Evolutionary conservation across 2,888 invertebrate genomes (phyloP).

Genomic region (Empis livida): DNA sequence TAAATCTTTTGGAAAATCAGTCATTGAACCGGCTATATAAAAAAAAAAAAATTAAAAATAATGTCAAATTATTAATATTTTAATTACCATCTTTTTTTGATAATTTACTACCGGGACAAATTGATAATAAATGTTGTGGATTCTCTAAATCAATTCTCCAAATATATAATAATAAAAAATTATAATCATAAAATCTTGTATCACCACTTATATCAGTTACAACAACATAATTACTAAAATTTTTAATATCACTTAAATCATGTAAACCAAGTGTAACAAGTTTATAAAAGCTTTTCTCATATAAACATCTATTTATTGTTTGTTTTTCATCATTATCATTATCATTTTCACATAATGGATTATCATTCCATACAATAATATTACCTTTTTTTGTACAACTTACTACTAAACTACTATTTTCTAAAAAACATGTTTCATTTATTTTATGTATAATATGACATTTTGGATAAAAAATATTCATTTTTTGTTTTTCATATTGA

Average conservation of each 20-base stretch:
- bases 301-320: not conserved
- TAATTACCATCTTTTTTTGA: not conserved
- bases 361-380: slow-evolving; percentile 38
- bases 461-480: slow-evolving; percentile 18
- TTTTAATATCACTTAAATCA: slow-evolving; percentile 38
- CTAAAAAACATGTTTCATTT: slow-evolving; percentile 41
- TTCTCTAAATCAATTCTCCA: slow-evolving; percentile 21
- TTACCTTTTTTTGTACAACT: slow-evolving; percentile 40
- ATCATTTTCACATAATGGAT: too few relatives aligned
- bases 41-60: too few relatives aligned
- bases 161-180: slow-evolving; percentile 46
- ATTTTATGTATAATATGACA: not conserved
- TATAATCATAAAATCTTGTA: slow-evolving; percentile 45
- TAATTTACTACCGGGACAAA: not conserved
- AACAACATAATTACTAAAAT: slow-evolving; percentile 42
- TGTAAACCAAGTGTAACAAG: slow-evolving; percentile 15
- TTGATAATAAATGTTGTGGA: too few relatives aligned
- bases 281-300: slow-evolving; percentile 8
- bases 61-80: too few relatives aligned
- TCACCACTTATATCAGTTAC: slow-evolving; percentile 43
- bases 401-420: slow-evolving; percentile 38
- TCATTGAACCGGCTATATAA: too few relatives aligned
- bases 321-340: slow-evolving; percentile 20
- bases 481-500: slow-evolving; percentile 8
- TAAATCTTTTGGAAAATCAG: too few relatives aligned